Conservation (phyloP, 2,797 vertebrate genomes). For the Manis pentadactyla region DNA sequence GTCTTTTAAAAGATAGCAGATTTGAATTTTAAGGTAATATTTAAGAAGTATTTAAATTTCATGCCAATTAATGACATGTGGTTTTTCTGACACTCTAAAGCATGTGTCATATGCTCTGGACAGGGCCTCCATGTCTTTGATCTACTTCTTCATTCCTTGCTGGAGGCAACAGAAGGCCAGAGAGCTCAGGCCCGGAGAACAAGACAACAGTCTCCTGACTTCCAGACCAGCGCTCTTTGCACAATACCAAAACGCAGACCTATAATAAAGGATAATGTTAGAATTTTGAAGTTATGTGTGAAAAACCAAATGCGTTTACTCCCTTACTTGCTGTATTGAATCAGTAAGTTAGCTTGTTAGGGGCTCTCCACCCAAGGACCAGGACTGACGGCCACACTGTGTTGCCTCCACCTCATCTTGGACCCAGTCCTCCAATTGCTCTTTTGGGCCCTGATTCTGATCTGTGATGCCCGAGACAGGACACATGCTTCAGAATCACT, state of each 20-base stretch:
- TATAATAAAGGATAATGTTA: background rate
- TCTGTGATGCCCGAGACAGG: background rate
- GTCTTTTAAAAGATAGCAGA: background rate
- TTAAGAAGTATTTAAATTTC: background rate
- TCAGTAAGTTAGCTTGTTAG: background rate
- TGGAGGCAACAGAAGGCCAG: background rate
- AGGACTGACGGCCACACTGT: accelerated
- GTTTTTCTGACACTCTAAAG: background rate
- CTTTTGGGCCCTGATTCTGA: background rate
- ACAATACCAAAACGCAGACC: background rate
- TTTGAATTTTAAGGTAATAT: background rate
- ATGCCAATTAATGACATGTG: background rate
- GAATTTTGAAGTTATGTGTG: background rate
- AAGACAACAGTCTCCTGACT: background rate
- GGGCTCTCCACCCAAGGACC: background rate
- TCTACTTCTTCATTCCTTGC: background rate
- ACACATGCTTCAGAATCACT: background rate
- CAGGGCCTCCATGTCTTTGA: background rate
- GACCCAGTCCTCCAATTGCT: background rate
- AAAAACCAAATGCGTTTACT: background rate
- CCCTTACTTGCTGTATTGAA: background rate
- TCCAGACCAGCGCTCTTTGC: background rate
- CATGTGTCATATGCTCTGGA: background rate
- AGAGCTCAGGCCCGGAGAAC: background rate
- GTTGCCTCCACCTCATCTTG: background rate